Evolutionary conservation across 2,888 invertebrate genomes (phyloP).

Genomic region (Spilarctia lutea): DNA sequence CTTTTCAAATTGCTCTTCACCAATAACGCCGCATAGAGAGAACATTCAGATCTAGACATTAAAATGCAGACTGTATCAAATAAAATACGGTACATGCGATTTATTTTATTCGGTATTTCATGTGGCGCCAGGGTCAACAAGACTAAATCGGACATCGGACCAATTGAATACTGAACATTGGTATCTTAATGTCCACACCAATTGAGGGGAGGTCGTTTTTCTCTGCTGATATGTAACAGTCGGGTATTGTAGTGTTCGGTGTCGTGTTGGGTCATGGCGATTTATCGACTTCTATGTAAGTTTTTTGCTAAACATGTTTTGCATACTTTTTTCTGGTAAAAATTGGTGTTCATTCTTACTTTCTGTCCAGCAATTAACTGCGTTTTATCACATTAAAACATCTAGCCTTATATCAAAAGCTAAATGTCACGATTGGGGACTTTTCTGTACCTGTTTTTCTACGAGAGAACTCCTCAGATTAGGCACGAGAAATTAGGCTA

Average conservation of each 20-base stretch:
- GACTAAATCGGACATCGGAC: slow-evolving; percentile 28
- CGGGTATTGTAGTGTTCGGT: slow-evolving; percentile 4
- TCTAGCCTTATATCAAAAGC: neutral
- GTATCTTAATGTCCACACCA: slow-evolving; percentile 31
- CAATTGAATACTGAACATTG: slow-evolving; percentile 34
- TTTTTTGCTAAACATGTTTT: neutral
- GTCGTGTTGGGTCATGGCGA: slow-evolving; percentile 14
- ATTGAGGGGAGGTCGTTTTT: slow-evolving; percentile 21
- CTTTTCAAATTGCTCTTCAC: neutral
- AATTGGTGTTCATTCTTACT: neutral
- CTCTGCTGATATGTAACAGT: slow-evolving; percentile 8
- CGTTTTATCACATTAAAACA: neutral
- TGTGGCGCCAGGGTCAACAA: slow-evolving; percentile 30
- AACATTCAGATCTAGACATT: neutral
- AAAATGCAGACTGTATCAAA: neutral
- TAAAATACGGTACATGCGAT: neutral
- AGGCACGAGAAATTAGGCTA: neutral
- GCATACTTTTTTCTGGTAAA: too few species aligned
- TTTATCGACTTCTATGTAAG: slow-evolving; percentile 18
- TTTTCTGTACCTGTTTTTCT: neutral
- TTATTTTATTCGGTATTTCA: slow-evolving; percentile 18
- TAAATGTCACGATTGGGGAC: neutral
- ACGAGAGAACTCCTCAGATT: neutral
- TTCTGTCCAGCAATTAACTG: too few species aligned
- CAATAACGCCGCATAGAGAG: neutral